A percentile compares a stretch with the other conserved stretches of the same genome.
Conservation (phyloP, 2,113 vertebrate species). For the Archocentrus centrarchus region DNA sequence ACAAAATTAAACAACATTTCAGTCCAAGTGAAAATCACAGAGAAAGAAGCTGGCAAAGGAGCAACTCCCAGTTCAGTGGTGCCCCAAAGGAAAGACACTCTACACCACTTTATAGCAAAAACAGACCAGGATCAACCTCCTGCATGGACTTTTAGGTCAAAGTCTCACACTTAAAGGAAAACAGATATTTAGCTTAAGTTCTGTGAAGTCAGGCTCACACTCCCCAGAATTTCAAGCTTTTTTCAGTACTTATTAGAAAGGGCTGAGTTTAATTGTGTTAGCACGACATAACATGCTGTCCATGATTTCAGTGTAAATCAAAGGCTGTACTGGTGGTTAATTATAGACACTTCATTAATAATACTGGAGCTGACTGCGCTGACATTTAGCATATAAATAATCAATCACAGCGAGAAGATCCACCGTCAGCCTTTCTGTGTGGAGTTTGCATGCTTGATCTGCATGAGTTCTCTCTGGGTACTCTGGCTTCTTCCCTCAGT, state of each 20-base stretch:
- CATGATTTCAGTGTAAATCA: not conserved
- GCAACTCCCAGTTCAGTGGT: conserved; percentile 26
- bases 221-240: not conserved
- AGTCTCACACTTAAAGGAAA: conserved; percentile 11
- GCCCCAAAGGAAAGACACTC: conserved; percentile 57
- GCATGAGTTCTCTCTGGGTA: not conserved
- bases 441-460: not conserved
- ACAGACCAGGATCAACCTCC: conserved; percentile 50
- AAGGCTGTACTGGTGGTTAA: not conserved
- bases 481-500: not conserved
- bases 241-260: not conserved
- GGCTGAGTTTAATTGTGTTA: not conserved
- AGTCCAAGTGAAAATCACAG: conserved; percentile 48
- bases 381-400: not conserved
- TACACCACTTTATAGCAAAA: conserved; percentile 71
- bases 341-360: not conserved
- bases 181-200: conserved; percentile 1
- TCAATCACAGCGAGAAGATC: not conserved
- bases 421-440: not conserved
- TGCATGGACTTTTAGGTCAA: conserved; percentile 51
- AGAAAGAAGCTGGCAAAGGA: conserved; percentile 44
- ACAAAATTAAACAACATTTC: conserved; percentile 49
- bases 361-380: not conserved
- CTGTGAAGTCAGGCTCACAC: conserved; percentile 29
- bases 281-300: not conserved